Conservation (phyloP, 2,888 invertebrate species). For the Lepeophtheirus nordmannii region DNA sequence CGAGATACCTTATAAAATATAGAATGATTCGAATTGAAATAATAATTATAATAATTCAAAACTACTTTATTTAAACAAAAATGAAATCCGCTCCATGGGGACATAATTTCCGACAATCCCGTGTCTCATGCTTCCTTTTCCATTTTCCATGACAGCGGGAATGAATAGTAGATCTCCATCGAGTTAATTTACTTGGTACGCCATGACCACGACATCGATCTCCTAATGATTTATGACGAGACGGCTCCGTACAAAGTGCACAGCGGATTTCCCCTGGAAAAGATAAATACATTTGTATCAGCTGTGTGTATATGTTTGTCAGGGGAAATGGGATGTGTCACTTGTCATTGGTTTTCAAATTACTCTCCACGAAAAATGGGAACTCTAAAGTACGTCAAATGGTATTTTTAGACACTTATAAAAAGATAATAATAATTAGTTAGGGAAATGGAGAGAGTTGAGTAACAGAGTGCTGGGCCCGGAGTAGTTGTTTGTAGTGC, state of each 20-base stretch:
- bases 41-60: too few species aligned
- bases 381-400: too few species aligned
- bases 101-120: constrained; percentile 32
- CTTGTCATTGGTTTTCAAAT: neutral
- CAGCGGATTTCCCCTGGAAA: constrained; percentile 54
- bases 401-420: too few species aligned
- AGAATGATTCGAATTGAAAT: too few species aligned
- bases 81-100: constrained; percentile 33
- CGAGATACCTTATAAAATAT: too few species aligned
- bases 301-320: neutral
- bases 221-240: constrained; percentile 53
- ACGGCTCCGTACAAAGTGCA: constrained; percentile 66
- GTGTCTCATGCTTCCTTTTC: constrained; percentile 42
- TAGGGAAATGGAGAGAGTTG: too few species aligned
- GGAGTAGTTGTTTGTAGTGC: too few species aligned
- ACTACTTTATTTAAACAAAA: constrained; percentile 31
- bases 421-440: too few species aligned
- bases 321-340: neutral
- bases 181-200: constrained; percentile 52
- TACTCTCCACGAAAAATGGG: neutral
- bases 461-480: too few species aligned
- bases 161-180: constrained; percentile 66
- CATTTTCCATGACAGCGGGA: constrained; percentile 78
- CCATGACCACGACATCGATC: constrained; percentile 76
- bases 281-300: neutral